These are phyloP conservation scores for Baryphthengus martii DNA, from an alignment of 2,113 vertebrate species.

Conservation along the genomic window DNA sequence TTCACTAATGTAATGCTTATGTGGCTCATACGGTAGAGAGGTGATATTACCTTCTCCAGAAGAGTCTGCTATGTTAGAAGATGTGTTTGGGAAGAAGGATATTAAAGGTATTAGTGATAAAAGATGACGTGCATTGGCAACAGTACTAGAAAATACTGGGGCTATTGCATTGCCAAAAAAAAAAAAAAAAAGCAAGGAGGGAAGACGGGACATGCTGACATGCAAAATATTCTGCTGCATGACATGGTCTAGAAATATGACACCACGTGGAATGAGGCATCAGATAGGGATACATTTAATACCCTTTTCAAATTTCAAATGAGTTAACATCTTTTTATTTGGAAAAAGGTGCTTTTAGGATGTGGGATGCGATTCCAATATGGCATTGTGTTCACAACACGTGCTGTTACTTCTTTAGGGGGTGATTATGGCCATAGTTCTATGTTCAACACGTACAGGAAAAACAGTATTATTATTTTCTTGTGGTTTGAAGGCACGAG, in stretches of 20 bases:
- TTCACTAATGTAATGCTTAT: neutral
- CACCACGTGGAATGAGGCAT: neutral
- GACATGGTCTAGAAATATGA: neutral
- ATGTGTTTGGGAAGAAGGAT: neutral
- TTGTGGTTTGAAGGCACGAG: neutral
- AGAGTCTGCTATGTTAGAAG: neutral
- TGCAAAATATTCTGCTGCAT: neutral
- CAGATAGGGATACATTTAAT: neutral
- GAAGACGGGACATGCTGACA: neutral
- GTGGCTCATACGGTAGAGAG: neutral
- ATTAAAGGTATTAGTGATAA: neutral
- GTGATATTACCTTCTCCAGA: neutral
- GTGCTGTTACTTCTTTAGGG: neutral
- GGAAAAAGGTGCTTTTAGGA: neutral
- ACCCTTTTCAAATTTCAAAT: neutral
- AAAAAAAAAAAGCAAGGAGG: neutral
- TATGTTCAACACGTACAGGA: conserved; percentile 3
- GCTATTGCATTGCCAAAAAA: neutral
- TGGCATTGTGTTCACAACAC: neutral
- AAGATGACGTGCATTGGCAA: neutral
- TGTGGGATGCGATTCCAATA: neutral
- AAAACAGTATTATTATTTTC: conserved; percentile 30
- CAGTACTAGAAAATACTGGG: neutral
- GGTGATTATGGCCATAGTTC: neutral
- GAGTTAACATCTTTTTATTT: neutral